phyloP scores from a whole-genome alignment of 2,797 vertebrate species.

The Malacoraja senta region DNA sequence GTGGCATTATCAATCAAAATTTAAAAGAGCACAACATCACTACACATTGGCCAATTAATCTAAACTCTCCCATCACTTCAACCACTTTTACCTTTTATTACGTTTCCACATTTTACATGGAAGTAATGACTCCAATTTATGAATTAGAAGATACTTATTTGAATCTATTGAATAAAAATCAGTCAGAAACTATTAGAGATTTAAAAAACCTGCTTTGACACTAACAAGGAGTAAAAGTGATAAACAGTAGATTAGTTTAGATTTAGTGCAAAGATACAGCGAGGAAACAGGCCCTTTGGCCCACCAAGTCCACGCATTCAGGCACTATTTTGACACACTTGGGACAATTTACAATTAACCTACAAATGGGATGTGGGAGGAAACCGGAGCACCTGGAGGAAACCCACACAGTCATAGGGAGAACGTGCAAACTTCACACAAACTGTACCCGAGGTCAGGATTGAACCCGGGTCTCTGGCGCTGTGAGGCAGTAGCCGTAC shows the following conservation, averaged over 20 bases:
- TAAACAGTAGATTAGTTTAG: background rate
- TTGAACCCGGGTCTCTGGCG: no score
- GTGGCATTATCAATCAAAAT: constrained; percentile 35
- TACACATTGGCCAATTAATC: constrained; percentile 32
- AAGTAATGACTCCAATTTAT: constrained; percentile 27
- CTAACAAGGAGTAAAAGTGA: constrained; percentile 12
- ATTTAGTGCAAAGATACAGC: no score
- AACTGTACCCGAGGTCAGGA: no score
- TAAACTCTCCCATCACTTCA: constrained; percentile 28
- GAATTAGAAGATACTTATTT: constrained; percentile 20
- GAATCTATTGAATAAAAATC: constrained; percentile 27
- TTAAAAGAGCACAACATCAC: constrained; percentile 31
- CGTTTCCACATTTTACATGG: constrained; percentile 33
- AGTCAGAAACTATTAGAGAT: constrained; percentile 22
- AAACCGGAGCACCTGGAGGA: no score
- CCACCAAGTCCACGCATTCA: no score
- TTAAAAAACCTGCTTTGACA: background rate
- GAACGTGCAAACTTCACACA: no score
- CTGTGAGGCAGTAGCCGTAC: no score
- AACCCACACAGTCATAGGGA: no score
- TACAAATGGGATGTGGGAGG: no score
- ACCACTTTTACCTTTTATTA: constrained; percentile 31
- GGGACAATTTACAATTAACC: no score
- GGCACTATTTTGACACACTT: no score
- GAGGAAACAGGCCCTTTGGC: no score